Evolutionary conservation across 1,140 invertebrate genomes (phyloP), one percentile per base, ranked within the genome.

Genomic region (Saccostrea glomerata): DNA sequence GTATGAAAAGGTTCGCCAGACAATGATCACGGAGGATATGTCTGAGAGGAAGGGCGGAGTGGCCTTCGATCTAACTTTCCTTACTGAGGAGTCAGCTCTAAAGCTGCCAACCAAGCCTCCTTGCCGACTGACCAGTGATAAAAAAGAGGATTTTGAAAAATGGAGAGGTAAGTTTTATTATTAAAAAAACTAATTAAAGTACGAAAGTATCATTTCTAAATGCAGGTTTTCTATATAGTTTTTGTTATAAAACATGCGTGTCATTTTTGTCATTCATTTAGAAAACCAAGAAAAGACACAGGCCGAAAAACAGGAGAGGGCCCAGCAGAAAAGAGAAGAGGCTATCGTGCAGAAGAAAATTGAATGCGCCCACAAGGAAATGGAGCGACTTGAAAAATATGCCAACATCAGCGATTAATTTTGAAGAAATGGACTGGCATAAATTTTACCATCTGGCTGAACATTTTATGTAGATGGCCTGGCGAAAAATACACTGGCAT

Each of bases 21-120:
- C 25, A 40, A 83, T 83, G 82, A 36, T 83, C 36, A 83, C 23
- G 2, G 25, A 40, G 36, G 54, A 54, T 36, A 30, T 30, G 0
- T 36, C 30, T n/a, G 82, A 83, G 82, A 40, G 36, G 30, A 83
- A 63, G 60, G 60, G 60, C 3, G 60, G 60, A 63, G 60, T 63
- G n/a, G 60, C 15, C 11, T 63, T 63, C n/a, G 60, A n/a, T n/a
- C n/a, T 63, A n/a, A 20, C 60, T n/a, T 63, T 63, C 60, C 15
- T 63, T 13, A 20, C 60, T 20, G 60, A 11, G 60, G 60, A 63
- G 12, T 15, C 2, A n/a, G n/a, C 60, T 13, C 60, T n/a, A n/a
- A 63, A 63, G n/a, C 60, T n/a, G n/a, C 15, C n/a, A n/a, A 15
- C 60, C 15, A 63, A 13, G 30, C 30, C 30, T 36, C 30, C 30